These are phyloP conservation scores for Danio albolineatus DNA, from an alignment of 2,797 vertebrate species.

Conservation along the genomic window DNA sequence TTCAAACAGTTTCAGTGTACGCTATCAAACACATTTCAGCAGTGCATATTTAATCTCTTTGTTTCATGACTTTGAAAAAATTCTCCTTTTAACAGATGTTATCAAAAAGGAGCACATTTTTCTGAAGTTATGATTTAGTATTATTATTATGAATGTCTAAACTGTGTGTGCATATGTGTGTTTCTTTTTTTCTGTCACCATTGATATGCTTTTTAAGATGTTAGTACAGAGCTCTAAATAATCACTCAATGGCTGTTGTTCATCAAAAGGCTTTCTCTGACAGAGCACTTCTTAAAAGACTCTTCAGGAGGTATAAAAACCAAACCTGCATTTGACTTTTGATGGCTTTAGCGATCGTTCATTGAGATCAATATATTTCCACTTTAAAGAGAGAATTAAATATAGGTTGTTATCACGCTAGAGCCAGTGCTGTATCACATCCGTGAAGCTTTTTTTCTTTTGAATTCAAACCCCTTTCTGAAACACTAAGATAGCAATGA, in stretches of 20 bases:
- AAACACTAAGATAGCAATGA: conserved; percentile 7
- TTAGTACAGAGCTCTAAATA: conserved; percentile 20
- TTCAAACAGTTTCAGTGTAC: neutral
- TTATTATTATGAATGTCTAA: conserved; percentile 18
- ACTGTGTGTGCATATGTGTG: neutral
- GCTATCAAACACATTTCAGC: neutral
- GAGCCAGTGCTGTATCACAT: conserved; percentile 32
- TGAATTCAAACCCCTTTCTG: neutral
- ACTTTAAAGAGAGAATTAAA: conserved; percentile 28
- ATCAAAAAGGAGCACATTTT: conserved; percentile 33
- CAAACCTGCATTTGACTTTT: conserved; percentile 51
- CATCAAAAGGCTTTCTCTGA: conserved; percentile 55
- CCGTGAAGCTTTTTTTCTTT: neutral
- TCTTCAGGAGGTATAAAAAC: conserved; percentile 50
- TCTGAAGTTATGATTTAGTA: conserved; percentile 23
- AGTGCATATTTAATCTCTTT: conserved; percentile 2
- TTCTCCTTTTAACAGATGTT: neutral
- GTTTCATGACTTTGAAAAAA: conserved; percentile 15
- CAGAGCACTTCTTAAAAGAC: conserved; percentile 47
- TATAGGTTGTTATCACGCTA: conserved; percentile 42
- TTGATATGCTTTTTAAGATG: conserved; percentile 16
- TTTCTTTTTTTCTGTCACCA: neutral
- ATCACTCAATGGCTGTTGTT: conserved; percentile 56
- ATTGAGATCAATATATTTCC: conserved; percentile 61
- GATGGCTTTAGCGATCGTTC: conserved; percentile 55